Evolutionary conservation across 2,797 vertebrate genomes (phyloP).

Genomic region (Nyctibius grandis): DNA sequence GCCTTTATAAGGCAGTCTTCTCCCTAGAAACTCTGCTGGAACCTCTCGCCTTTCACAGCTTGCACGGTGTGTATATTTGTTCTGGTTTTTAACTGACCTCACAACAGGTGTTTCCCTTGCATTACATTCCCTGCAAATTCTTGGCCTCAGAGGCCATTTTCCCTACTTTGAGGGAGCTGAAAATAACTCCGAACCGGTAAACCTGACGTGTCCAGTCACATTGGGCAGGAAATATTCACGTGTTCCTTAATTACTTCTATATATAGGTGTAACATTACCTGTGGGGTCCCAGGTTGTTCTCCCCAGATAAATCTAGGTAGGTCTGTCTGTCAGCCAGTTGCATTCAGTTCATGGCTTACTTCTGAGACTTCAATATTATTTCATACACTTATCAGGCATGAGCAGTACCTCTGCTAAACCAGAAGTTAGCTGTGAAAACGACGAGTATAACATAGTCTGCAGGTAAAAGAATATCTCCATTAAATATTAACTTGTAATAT

Average conservation of each 20-base stretch:
- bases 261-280: background rate
- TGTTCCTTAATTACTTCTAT: background rate
- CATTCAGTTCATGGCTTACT: background rate
- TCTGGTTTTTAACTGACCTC: constrained; percentile 5
- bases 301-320: background rate
- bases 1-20: background rate
- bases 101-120: constrained; percentile 53
- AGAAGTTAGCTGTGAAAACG: background rate
- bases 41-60: background rate
- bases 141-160: constrained; percentile 8
- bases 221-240: background rate
- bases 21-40: background rate
- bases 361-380: background rate
- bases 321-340: background rate
- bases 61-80: background rate
- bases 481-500: constrained; percentile 38
- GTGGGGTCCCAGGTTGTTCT: background rate
- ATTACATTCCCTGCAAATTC: constrained; percentile 2
- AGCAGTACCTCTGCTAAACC: background rate
- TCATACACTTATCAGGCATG: background rate
- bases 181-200: background rate
- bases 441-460: background rate
- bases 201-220: background rate
- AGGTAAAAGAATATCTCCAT: background rate
- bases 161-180: background rate